A percentile compares a stretch with the other conserved stretches of the same genome.
Evolutionary conservation across 2,888 invertebrate genomes (phyloP).

Genomic region (Drosophila mimica): DNA sequence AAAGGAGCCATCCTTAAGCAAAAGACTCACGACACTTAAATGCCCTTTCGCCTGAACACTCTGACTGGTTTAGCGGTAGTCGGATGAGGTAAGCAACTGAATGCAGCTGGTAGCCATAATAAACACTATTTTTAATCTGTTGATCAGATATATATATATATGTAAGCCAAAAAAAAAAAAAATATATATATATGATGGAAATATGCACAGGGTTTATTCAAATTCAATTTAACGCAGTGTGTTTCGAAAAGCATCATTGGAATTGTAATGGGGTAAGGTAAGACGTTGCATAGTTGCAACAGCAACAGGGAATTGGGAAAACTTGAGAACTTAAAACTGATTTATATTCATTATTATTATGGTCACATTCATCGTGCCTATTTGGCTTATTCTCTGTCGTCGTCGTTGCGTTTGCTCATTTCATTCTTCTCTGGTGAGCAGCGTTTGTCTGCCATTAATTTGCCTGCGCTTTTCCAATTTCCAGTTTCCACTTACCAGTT

Average conservation of each 20-base stretch:
- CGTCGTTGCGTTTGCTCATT: not conserved
- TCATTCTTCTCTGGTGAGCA: slow-evolving; percentile 15
- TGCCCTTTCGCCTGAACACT: slow-evolving; percentile 24
- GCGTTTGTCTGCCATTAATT: slow-evolving; percentile 53
- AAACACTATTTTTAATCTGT: too few species aligned
- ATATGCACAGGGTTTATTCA: not conserved
- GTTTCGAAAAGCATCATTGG: not conserved
- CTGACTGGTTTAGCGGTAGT: not conserved
- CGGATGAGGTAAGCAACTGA: not conserved
- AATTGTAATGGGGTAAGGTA: not conserved
- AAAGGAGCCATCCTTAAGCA: slow-evolving; percentile 9
- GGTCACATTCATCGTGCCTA: slow-evolving; percentile 10
- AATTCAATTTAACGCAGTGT: not conserved
- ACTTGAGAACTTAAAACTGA: slow-evolving; percentile 60
- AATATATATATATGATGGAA: not conserved
- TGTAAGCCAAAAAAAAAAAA: too few species aligned
- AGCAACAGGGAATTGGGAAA: not conserved
- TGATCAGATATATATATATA: not conserved
- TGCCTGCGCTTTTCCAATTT: slow-evolving; percentile 51
- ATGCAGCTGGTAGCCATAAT: not conserved
- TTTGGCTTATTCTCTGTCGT: slow-evolving; percentile 2
- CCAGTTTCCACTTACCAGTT: slow-evolving; percentile 44
- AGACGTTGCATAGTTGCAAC: not conserved
- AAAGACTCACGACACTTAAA: slow-evolving; percentile 3
- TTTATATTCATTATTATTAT: slow-evolving; percentile 66